Percentiles rank a stretch among this genome's conserved stretches.
Conservation (phyloP, 2,113 vertebrate genomes). For the Hippocampus abdominalis region DNA sequence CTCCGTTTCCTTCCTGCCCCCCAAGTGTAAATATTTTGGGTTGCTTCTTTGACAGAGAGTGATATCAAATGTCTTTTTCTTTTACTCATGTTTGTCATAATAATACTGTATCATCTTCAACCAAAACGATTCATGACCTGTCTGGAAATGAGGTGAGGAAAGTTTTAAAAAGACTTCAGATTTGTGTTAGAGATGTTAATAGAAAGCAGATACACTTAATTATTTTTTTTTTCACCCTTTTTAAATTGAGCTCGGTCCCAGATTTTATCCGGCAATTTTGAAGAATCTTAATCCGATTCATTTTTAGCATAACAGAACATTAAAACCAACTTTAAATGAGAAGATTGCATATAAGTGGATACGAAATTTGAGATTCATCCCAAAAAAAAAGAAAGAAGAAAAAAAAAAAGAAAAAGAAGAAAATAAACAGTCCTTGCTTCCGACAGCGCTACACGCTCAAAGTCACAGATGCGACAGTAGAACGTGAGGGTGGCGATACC, state of each 20-base stretch:
- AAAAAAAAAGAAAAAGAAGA: not conserved
- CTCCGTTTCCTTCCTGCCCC: constrained; percentile 10
- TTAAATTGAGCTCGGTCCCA: no score
- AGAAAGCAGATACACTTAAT: not conserved
- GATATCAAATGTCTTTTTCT: constrained; percentile 10
- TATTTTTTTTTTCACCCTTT: not conserved
- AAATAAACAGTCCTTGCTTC: not conserved
- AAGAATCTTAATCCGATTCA: not conserved
- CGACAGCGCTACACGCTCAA: no score
- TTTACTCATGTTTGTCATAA: constrained; percentile 22
- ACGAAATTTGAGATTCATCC: no score
- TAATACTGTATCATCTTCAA: not conserved
- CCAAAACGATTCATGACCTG: not conserved
- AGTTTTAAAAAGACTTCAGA: no score
- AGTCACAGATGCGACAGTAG: no score
- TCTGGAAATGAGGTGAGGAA: not conserved
- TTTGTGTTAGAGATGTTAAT: not conserved
- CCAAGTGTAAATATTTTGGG: constrained; percentile 56
- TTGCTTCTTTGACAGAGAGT: constrained; percentile 19
- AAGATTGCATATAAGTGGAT: not conserved
- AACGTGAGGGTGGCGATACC: no score
- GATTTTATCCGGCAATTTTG: no score
- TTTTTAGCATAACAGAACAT: not conserved
- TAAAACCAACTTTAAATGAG: not conserved
- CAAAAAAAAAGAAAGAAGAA: not conserved